Base-by-base conservation (phyloP, 2,888 invertebrate species). In the Plusia festucae region DNA sequence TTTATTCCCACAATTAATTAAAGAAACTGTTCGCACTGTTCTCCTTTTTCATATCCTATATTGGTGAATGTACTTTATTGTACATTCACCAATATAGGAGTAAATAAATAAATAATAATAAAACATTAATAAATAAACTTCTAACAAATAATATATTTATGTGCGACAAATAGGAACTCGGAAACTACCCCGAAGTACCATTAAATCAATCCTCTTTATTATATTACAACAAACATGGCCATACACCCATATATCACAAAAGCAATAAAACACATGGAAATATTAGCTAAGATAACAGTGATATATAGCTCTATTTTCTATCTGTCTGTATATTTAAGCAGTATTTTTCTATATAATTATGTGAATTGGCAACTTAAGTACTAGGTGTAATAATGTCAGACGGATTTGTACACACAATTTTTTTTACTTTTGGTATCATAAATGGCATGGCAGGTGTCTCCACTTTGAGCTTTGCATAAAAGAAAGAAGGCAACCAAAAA, bases 231-330 rank as follows among this genome's bases (percentile, higher is more conserved):
- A 51, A 20, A 60, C 53, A 73, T 65, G 59, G n/a, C 40, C 53
- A 58, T 70, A 63, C 44, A 22, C 18, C 49, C 57, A 73, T 79
- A 73, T 65, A 66, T 76, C 52, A 61, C 68, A 53, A 60, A 32
- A 59, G 53, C 64, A 64, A 65, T 65, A 75, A 67, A 51, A 66
- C 54, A 57, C 65, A 67, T 63, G 66, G 53, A 30, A 53, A 60
- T 62, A 61, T 68, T 73, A 70, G 61, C 68, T 77, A 70, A 79
- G 79, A 79, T 79, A 79, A 79, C 68, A 60, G 59, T 55, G 72
- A 79, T 71, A 70, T 69, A 73, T 59, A 40, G 60, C 65, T 58
- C 27, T 57, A 20, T 64, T 20, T 67, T 66, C 63, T 68, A 7
- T 61, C 34, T 58, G 34, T 60, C 58, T 56, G 62, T n/a, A 55